Evolutionary conservation across 2,797 vertebrate genomes (phyloP).

Genomic region (Pygocentrus nattereri): DNA sequence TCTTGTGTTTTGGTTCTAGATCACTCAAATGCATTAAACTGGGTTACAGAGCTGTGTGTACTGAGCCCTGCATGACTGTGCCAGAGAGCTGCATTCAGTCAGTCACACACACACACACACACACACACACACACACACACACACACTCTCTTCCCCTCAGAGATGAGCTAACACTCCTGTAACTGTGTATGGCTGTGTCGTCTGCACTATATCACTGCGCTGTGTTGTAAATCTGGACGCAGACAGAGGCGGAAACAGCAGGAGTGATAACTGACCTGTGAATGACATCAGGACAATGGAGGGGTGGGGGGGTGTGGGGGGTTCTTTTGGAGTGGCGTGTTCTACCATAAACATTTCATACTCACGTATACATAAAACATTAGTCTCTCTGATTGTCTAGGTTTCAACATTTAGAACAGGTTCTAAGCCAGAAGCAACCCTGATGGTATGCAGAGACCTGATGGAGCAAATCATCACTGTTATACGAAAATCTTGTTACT

Average conservation of each 20-base stretch:
- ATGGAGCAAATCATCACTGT: no score
- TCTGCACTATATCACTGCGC: background rate
- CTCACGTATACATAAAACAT: background rate
- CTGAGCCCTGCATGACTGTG: background rate
- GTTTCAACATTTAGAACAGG: background rate
- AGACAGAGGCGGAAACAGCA: conserved; percentile 22
- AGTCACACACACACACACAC: conserved; percentile 16
- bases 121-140: conserved; percentile 11
- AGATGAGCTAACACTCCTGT: conserved; percentile 19
- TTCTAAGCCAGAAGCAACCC: no score
- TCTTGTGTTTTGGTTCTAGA: conserved; percentile 24
- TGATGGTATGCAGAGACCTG: no score
- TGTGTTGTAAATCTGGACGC: conserved; percentile 40
- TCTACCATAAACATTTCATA: background rate
- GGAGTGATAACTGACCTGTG: conserved; percentile 46
- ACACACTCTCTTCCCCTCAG: conserved; percentile 2
- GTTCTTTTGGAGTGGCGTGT: background rate
- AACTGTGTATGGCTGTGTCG: conserved; percentile 3
- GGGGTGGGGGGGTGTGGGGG: no score
- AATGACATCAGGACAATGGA: conserved; percentile 39
- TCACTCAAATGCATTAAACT: conserved; percentile 35
- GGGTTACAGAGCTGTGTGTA: conserved; percentile 27
- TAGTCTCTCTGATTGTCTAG: background rate
- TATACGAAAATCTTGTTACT: no score
- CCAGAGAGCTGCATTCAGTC: conserved; percentile 11